Base-by-base conservation (phyloP, 2,888 invertebrate genomes). In the Rhagonycha lutea region DNA sequence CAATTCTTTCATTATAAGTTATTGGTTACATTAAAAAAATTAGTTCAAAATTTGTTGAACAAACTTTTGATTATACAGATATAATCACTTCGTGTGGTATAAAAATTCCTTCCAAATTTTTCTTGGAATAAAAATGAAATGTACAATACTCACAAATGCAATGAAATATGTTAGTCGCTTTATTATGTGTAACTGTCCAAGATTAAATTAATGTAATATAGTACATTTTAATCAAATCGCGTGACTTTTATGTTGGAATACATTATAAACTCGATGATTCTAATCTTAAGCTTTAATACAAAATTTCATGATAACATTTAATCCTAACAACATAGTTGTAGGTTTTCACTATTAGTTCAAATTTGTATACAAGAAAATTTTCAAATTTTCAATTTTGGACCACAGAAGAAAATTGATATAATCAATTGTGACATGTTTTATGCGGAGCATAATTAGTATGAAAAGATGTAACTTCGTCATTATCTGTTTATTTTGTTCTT, bases 161-260 rank as follows among this genome's bases (percentile, higher is more conserved):
- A 47, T 47, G n/a, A 47, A 47, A 47, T 47, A 47, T 47, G 47
- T 47, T 47, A 47, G 47, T 47, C n/a, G 47, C 47, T 65, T 65
- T 65, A 65, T 65, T 65, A 65, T 68, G 18, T 68, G 67, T 65
- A 67, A 26, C 73, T 73, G 69, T 73, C 73, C 69, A 47, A 73
- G 63, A 29, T 69, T 62, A 73, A 73, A 73, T 73, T 73, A 73
- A 73, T 73, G 73, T 73, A 73, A 73, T 73, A 29, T 74, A 47
- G 74, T 63, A 74, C 74, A 70, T 70, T 72, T 71, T 69, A 63
- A 18, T 60, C 14, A 69, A 62, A 69, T 75, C 65, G 75, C 75
- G 75, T 75, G 75, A 75, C 75, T 72, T 71, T 28, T 72, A 61
- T 63, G 72, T 68, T 69, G 14, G 69, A 63, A 75, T 71, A 75